phyloP scores from a whole-genome alignment of 2,113 vertebrate genomes.

The Balaeniceps rex region DNA sequence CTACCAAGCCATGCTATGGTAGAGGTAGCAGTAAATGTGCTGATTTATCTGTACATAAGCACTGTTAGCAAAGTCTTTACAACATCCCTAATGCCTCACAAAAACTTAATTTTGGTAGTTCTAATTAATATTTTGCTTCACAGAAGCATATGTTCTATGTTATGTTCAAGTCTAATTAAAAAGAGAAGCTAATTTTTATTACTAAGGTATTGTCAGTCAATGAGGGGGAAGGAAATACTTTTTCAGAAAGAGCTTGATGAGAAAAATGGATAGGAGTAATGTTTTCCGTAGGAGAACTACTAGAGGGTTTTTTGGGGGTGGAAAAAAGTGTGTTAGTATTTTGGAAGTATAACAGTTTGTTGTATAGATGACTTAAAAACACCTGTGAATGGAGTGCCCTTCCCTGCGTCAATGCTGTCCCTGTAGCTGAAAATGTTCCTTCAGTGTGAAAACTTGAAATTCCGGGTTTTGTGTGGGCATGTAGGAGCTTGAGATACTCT shows the following conservation, averaged over 20 bases:
- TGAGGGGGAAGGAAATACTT: neutral
- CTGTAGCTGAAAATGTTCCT: neutral
- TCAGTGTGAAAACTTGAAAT: neutral
- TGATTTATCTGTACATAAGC: neutral
- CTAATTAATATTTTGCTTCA: neutral
- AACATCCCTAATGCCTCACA: neutral
- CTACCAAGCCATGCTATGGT: fast-evolving
- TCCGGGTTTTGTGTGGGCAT: neutral
- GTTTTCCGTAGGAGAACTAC: neutral
- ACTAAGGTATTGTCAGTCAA: neutral
- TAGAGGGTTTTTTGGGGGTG: fast-evolving
- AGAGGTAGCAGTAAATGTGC: neutral
- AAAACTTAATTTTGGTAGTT: neutral
- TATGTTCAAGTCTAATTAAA: neutral
- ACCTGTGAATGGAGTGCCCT: neutral
- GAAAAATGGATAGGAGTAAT: neutral
- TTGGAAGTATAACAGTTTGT: neutral
- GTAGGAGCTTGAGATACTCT: neutral
- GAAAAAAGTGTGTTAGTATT: neutral
- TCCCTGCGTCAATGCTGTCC: too few species aligned
- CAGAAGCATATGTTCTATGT: neutral
- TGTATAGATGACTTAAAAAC: neutral
- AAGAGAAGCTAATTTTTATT: neutral
- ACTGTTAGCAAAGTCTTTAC: neutral
- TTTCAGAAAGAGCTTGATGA: neutral